A percentile compares a stretch with the other conserved stretches of the same genome.
Evolutionary conservation across 2,113 vertebrate genomes (phyloP).

Genomic region (Eulemur rufifrons): DNA sequence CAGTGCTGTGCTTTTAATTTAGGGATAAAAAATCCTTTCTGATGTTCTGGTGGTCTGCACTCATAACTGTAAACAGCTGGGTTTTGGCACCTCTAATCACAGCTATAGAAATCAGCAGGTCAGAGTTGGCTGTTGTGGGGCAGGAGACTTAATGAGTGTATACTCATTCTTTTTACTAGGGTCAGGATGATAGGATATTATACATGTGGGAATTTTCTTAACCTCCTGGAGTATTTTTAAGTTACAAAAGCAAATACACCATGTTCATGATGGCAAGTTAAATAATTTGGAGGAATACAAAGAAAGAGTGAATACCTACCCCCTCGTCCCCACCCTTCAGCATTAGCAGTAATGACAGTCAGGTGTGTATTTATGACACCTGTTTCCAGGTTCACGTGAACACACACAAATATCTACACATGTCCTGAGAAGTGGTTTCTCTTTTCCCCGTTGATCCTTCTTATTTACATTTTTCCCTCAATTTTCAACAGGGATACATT

Average conservation of each 20-base stretch:
- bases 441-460: neutral
- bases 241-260: neutral
- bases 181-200: neutral
- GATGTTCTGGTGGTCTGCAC: neutral
- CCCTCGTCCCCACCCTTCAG: neutral
- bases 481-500: neutral
- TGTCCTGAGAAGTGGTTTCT: neutral
- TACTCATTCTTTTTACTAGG: constrained; percentile 42
- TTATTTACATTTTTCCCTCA: neutral
- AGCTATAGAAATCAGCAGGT: neutral
- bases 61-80: neutral
- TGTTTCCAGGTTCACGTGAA: neutral
- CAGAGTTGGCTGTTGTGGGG: neutral
- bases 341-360: neutral
- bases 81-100: neutral
- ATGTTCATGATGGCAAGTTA: neutral
- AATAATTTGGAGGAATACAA: neutral
- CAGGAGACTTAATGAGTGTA: neutral
- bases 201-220: neutral
- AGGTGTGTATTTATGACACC: neutral
- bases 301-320: neutral
- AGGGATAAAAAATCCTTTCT: neutral
- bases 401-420: neutral
- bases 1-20: neutral
- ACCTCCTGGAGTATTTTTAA: neutral